A percentile compares a stretch with the other conserved stretches of the same genome.
phyloP scores from a whole-genome alignment of 2,888 invertebrate species.

The Enoplolaimus lenunculus region DNA sequence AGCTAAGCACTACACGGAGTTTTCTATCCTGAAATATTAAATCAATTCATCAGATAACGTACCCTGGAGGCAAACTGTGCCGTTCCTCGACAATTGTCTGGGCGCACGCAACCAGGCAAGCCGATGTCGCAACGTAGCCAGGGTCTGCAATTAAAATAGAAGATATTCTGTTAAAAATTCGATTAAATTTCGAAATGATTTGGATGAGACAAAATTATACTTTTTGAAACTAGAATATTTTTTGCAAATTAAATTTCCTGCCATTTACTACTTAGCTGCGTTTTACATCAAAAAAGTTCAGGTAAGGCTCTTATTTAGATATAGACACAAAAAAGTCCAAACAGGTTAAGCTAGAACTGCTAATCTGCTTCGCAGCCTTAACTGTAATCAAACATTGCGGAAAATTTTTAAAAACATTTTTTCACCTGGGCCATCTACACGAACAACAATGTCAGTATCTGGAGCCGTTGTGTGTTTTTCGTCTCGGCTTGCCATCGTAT shows the following conservation, averaged over 20 bases:
- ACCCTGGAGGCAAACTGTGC: conserved; percentile 60
- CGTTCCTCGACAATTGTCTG: conserved; percentile 59
- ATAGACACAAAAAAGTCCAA: background rate
- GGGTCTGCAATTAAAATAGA: conserved; percentile 49
- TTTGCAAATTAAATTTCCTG: no score
- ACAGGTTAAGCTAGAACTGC: no score
- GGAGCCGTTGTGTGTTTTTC: conserved; percentile 50
- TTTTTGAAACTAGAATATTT: no score
- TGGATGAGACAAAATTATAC: background rate
- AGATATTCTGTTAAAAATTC: background rate
- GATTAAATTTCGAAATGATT: background rate
- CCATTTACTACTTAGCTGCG: no score
- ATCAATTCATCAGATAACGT: no score
- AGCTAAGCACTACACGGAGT: no score
- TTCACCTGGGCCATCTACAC: conserved; percentile 50
- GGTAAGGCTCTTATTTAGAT: background rate
- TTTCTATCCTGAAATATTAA: no score
- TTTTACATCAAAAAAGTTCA: background rate
- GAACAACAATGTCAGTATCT: conserved; percentile 53
- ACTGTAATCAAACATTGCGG: no score
- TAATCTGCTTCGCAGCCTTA: no score
- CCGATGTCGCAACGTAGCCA: conserved; percentile 68
- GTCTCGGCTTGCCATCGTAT: conserved; percentile 43
- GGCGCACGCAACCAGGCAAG: conserved; percentile 58
- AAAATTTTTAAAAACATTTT: background rate